These are phyloP conservation scores for Cheilosia vernalis DNA, from an alignment of 2,888 invertebrate species.

Conservation along the genomic window DNA sequence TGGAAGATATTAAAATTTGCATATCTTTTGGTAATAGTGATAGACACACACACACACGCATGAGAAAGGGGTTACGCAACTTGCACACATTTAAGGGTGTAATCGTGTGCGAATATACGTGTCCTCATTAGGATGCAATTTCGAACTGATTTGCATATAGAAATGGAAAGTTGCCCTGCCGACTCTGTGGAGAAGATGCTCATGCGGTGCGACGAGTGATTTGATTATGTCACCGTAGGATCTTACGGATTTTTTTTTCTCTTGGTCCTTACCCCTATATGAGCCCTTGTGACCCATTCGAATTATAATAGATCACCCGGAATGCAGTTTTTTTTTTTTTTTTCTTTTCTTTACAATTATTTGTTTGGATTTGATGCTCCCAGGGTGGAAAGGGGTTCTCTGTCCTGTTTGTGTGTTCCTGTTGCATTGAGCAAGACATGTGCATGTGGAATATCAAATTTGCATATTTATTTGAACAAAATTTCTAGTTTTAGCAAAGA, in stretches of 20 bases:
- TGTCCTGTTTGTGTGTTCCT: slow-evolving; percentile 6
- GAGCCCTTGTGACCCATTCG: slow-evolving; percentile 28
- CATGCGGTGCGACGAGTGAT: slow-evolving; percentile 59
- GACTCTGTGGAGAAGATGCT: slow-evolving; percentile 47
- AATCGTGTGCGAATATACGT: slow-evolving; percentile 9
- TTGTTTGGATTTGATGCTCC: slow-evolving; percentile 45
- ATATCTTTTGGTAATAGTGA: slow-evolving; percentile 39
- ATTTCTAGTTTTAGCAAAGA: slow-evolving; percentile 55
- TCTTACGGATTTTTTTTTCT: slow-evolving; percentile 43
- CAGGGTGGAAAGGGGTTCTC: slow-evolving; percentile 52
- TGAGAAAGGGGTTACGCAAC: not conserved
- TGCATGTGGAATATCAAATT: slow-evolving; percentile 51
- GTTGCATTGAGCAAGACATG: slow-evolving; percentile 44
- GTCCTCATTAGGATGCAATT: slow-evolving; percentile 46
- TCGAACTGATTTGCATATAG: slow-evolving; percentile 63
- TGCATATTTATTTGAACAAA: slow-evolving; percentile 54
- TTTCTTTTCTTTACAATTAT: slow-evolving; percentile 31
- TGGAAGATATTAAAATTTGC: slow-evolving; percentile 51
- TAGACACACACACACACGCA: slow-evolving; percentile 21
- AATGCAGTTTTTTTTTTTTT: slow-evolving; percentile 66
- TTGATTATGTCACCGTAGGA: slow-evolving; percentile 69
- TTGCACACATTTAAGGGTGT: not conserved
- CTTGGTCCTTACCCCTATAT: slow-evolving; percentile 25
- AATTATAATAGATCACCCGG: slow-evolving; percentile 62
- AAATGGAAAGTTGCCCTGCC: slow-evolving; percentile 56